A percentile compares a stretch with the other conserved stretches of the same genome.
Conservation (phyloP, 1,140 invertebrate genomes). For the Geopemphigus sp. region DNA sequence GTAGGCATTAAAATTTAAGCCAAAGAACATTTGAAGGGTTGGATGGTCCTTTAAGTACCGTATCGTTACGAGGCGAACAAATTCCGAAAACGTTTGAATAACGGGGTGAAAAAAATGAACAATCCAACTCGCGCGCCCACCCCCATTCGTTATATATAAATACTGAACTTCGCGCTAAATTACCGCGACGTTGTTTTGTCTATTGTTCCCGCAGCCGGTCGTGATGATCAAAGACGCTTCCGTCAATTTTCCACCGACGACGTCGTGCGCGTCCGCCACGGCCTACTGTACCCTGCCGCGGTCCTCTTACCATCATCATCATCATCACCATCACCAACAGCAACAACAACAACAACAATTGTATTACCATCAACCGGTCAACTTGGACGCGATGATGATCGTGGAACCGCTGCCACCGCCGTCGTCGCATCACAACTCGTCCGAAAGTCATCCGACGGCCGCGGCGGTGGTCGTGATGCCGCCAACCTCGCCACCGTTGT, state of each 20-base stretch:
- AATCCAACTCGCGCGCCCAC: too few species aligned
- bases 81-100: too few species aligned
- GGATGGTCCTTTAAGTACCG: too few species aligned
- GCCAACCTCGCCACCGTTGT: not conserved
- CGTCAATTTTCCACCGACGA: not conserved
- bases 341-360: constrained; percentile 2
- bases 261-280: not conserved
- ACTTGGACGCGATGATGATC: not conserved
- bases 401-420: constrained; percentile 19
- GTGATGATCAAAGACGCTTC: constrained; percentile 18
- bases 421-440: not conserved
- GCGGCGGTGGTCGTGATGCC: constrained; percentile 3
- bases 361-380: not conserved
- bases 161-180: too few species aligned
- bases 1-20: too few species aligned
- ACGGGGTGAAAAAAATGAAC: too few species aligned
- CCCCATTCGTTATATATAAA: too few species aligned
- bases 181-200: not conserved
- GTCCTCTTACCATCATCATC: not conserved
- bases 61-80: too few species aligned
- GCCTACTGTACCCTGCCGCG: constrained; percentile 24
- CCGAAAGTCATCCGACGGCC: not conserved
- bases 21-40: too few species aligned
- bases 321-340: constrained; percentile 6
- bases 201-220: constrained; percentile 7